A percentile compares a stretch with the other conserved stretches of the same genome.
These are phyloP conservation scores for Coenonympha glycerion DNA, from an alignment of 2,888 invertebrate genomes.

Conservation along the genomic window DNA sequence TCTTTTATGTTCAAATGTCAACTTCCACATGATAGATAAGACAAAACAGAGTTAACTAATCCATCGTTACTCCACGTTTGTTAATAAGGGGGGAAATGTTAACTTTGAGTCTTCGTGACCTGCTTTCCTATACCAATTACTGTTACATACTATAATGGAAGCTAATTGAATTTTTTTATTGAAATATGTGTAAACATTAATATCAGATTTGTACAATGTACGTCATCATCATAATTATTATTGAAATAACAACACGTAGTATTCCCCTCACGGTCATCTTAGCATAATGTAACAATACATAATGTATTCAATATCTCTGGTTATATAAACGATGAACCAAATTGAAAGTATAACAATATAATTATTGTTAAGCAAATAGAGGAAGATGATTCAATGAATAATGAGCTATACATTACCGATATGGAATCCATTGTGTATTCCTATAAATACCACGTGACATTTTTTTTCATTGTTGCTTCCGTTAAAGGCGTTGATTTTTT, in stretches of 20 bases:
- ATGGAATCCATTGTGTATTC: not conserved
- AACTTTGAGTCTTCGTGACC: no score
- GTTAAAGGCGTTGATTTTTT: no score
- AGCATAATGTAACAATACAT: slow-evolving; percentile 24
- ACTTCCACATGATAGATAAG: no score
- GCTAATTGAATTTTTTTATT: no score
- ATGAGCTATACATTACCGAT: not conserved
- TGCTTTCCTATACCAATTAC: no score
- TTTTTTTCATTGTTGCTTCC: no score
- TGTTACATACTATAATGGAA: no score
- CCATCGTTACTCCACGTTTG: no score
- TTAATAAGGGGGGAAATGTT: no score
- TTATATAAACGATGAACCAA: slow-evolving; percentile 7
- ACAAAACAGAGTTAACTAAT: no score
- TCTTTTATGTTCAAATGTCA: no score
- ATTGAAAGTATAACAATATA: slow-evolving; percentile 7
- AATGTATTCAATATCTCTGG: slow-evolving; percentile 19
- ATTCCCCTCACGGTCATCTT: slow-evolving; percentile 21
- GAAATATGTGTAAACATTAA: no score
- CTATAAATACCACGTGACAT: not conserved
- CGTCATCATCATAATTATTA: slow-evolving; percentile 20
- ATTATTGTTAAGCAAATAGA: slow-evolving; percentile 7
- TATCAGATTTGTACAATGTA: slow-evolving; percentile 4
- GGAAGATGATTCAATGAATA: slow-evolving; percentile 4
- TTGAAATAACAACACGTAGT: slow-evolving; percentile 21